Percentiles rank a stretch among this genome's conserved stretches.
These are phyloP conservation scores for Tuberolachnus salignus DNA, from an alignment of 2,888 invertebrate genomes.

Conservation along the genomic window DNA sequence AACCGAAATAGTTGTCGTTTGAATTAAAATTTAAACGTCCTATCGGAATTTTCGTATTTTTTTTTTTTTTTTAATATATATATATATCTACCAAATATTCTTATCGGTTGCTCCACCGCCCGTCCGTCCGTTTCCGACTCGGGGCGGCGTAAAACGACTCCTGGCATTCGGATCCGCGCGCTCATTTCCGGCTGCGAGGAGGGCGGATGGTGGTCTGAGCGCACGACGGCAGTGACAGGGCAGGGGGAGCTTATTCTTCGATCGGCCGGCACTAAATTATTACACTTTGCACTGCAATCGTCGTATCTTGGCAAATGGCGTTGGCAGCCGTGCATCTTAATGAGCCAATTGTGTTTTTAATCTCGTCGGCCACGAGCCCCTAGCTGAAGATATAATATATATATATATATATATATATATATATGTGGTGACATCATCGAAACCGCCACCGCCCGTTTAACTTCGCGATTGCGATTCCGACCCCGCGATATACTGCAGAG, in stretches of 20 bases:
- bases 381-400: no score
- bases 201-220: no score
- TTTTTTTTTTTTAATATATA: no score
- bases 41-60: no score
- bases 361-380: not conserved
- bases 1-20: no score
- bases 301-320: conserved; percentile 28
- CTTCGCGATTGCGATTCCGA: no score
- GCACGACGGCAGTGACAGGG: no score
- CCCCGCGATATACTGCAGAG: no score
- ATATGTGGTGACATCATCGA: not conserved
- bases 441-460: not conserved
- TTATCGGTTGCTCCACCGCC: not conserved
- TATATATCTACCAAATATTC: not conserved
- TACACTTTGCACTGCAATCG: conserved; percentile 22
- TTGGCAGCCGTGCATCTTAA: conserved; percentile 37
- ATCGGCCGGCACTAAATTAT: conserved; percentile 19
- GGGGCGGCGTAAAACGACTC: not conserved
- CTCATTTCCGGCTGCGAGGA: no score
- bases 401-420: not conserved
- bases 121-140: not conserved
- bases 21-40: no score
- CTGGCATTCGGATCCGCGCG: conserved; percentile 14
- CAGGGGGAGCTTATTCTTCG: not conserved
- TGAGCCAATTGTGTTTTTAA: conserved; percentile 36